Base-by-base conservation (phyloP, 2,113 vertebrate genomes). In the Shinisaurus crocodilurus region DNA sequence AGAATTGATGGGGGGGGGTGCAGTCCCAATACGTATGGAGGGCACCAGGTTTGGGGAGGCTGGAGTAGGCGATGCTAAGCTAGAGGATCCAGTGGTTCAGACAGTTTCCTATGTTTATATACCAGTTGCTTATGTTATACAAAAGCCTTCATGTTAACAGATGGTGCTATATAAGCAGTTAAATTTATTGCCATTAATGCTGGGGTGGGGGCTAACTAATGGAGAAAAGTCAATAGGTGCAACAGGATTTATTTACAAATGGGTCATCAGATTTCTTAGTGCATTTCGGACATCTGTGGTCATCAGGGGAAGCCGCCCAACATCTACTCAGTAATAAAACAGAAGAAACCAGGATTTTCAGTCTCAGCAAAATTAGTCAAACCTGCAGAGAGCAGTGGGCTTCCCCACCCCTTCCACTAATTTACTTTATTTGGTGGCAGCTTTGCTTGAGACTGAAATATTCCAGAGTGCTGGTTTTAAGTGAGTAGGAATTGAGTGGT, bases 261-360 rank as follows among this genome's bases (percentile, higher is more conserved):
- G 29, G n/a, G 23, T 63, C 63, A 43, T 87, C n/a, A 40, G 72
- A 76, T 43, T 87, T 87, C 72, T n/a, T 76, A 57, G 16, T 63
- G 23, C n/a, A 77, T 76, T 87, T 87, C 54, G 72, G 43, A 45
- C 86, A 87, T 87, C 85, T 87, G 37, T 3, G n/a, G 43, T 77
- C 37, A 43, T 60, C 32, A 37, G 37, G 5, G 72, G 72, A 76
- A 32, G 1, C 86, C 32, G 29, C 27, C 60, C 25, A 37, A 25
- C 54, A 63, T 87, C 37, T 86, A 25, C 25, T 63, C 37, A 34
- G 3, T 83, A 65, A 65, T 60, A 82, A 37, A 60, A 8, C 32
- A 57, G 18, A 50, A 10, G 25, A 5, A 60, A 40, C 5, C 43
- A 74, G 48, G 13, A 57, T 20, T 74, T 70, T 54, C 69, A 27